These are phyloP conservation scores for Sthenelais limicola DNA, from an alignment of 2,888 invertebrate genomes.

Conservation along the genomic window DNA sequence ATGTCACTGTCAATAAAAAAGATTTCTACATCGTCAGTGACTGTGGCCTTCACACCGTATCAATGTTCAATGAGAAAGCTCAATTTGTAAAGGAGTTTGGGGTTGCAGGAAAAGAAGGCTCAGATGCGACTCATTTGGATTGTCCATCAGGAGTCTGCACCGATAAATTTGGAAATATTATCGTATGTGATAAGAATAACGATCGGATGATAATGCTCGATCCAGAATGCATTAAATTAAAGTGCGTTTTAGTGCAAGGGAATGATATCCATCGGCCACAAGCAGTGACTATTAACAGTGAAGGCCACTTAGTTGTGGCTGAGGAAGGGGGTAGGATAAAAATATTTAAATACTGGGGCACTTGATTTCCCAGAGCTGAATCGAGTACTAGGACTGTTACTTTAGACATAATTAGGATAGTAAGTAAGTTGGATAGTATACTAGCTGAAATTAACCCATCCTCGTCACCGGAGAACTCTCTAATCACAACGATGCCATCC, in stretches of 20 bases:
- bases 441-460: too few relatives aligned
- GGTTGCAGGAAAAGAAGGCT: not conserved
- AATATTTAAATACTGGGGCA: constrained; percentile 33
- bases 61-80: constrained; percentile 5
- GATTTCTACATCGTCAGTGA: constrained; percentile 30
- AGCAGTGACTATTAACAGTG: constrained; percentile 26
- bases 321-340: constrained; percentile 40
- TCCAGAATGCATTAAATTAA: not conserved
- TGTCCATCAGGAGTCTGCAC: constrained; percentile 35
- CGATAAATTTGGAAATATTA: constrained; percentile 28
- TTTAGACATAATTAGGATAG: too few relatives aligned
- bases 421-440: too few relatives aligned
- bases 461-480: too few relatives aligned
- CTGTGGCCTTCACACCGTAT: constrained; percentile 12
- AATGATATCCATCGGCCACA: constrained; percentile 12
- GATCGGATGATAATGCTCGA: constrained; percentile 29
- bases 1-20: constrained; percentile 3
- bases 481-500: too few relatives aligned
- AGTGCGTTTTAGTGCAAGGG: constrained; percentile 21
- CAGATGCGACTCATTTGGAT: constrained; percentile 6
- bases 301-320: constrained; percentile 29
- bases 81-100: constrained; percentile 17
- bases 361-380: too few relatives aligned
- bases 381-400: too few relatives aligned
- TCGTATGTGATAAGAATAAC: constrained; percentile 41